Percentiles rank a stretch among this genome's conserved stretches.
These are phyloP conservation scores for Lacanobia wlatinum DNA, from an alignment of 2,888 invertebrate species.

Conservation along the genomic window DNA sequence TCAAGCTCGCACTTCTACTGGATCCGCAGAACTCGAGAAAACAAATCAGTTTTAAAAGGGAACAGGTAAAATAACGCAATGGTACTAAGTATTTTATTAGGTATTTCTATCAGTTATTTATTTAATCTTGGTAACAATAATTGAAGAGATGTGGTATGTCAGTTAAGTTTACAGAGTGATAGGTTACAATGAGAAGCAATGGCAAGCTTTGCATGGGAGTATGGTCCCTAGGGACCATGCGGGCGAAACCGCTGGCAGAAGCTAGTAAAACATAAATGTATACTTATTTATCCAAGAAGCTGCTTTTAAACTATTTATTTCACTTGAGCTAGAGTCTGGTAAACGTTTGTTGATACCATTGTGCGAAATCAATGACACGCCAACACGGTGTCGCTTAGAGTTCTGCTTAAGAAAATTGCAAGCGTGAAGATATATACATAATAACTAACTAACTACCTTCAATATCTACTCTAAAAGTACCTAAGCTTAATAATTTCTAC, in stretches of 20 bases:
- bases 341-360: background rate
- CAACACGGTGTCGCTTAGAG: constrained; percentile 28
- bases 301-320: background rate
- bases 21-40: constrained; percentile 31
- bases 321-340: background rate
- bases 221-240: too few relatives aligned
- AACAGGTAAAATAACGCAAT: background rate
- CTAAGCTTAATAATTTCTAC: constrained; percentile 11
- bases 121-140: background rate
- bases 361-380: background rate
- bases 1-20: constrained; percentile 52
- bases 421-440: constrained; percentile 42
- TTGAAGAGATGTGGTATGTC: background rate
- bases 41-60: constrained; percentile 1
- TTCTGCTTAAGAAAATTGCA: constrained; percentile 48
- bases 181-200: constrained; percentile 35
- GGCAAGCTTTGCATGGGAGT: background rate
- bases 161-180: constrained; percentile 5
- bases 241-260: too few relatives aligned
- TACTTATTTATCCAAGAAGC: background rate
- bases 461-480: constrained; percentile 2
- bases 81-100: background rate
- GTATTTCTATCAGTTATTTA: background rate
- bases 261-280: too few relatives aligned
- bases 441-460: background rate